Base-by-base conservation (phyloP, 2,113 vertebrate genomes). In the Centrocercus urophasianus region DNA sequence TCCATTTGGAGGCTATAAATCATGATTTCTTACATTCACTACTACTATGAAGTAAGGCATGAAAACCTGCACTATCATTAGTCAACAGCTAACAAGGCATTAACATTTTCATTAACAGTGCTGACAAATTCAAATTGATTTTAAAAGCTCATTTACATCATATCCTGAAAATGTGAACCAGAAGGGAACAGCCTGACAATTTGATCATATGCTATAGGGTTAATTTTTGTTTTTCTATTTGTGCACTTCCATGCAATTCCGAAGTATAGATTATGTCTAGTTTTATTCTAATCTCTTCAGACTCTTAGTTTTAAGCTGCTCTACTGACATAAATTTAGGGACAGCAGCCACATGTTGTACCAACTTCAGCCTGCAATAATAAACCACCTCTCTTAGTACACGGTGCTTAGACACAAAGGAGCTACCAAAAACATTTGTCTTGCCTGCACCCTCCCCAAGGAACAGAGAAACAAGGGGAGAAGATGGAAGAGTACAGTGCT, bases 11-110 rank as follows among this genome's bases (percentile, higher is more conserved):
- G 67, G 74, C 61, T 72, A 94, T 93, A 95, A 95, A 96, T 97
- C 96, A 89, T 82, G 43, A 59, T 85, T 90, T 56, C 93, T 96
- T 89, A 72, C 77, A 52, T 65, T 75, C 2, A 0, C 34, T 47
- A 72, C 76, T 74, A 67, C 47, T 48, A 10, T 48, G 56, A 77
- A 82, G 93, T 25, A 77, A 86, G 93, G 87, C 85, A 88, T 60
- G 64, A 94, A 89, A 69, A 60, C 79, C 57, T 47, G 19, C 47
- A 45, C 88, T 91, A 25, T 71, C 43, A 30, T 93, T 69, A 86
- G 64, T 56, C 10, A 15, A 36, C 87, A 81, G 83, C 94, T 97
- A 97, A 96, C 90, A 83, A 97, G 96, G 82, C 86, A 40, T 93
- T 93, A 76, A 85, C 75, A 48, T 87, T 96, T 92, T 79, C 75